These are phyloP conservation scores for Drosophila barbarae DNA, from an alignment of 2,888 invertebrate species.

Conservation along the genomic window DNA sequence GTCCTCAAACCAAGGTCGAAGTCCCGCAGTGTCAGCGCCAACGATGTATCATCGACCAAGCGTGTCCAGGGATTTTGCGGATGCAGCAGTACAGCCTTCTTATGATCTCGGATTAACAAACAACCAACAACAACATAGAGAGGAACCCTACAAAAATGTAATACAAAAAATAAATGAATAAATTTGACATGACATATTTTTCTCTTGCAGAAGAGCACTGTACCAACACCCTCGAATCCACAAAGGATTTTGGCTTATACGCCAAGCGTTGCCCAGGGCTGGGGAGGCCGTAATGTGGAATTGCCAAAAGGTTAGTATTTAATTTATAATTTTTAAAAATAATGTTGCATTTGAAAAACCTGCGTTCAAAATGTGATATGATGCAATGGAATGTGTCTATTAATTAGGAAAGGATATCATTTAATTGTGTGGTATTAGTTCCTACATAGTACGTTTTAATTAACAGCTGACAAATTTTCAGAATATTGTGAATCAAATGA, in stretches of 20 bases:
- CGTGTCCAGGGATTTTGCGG: conserved; percentile 25
- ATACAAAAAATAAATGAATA: background rate
- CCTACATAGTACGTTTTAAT: too few species aligned
- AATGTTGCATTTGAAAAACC: too few species aligned
- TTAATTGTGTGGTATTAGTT: too few species aligned
- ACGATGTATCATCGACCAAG: conserved; percentile 25
- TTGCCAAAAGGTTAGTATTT: conserved; percentile 76
- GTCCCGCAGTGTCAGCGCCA: conserved; percentile 35
- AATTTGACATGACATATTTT: background rate
- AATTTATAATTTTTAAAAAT: too few species aligned
- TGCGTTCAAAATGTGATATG: too few species aligned
- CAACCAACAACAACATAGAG: conserved; percentile 1
- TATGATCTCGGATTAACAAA: background rate
- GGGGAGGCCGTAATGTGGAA: conserved; percentile 77
- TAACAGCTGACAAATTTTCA: conserved; percentile 28
- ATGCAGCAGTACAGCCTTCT: background rate
- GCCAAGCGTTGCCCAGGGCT: conserved; percentile 79
- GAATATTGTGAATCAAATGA: conserved; percentile 38
- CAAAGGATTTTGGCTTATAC: conserved; percentile 79
- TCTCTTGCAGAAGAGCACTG: background rate
- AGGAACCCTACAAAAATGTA: conserved; percentile 35
- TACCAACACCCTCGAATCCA: conserved; percentile 45
- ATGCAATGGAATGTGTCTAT: too few species aligned
- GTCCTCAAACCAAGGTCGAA: conserved; percentile 23
- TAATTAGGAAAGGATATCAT: too few species aligned